Evolutionary conservation across 1,140 invertebrate species (phyloP).

Genomic region (Diabrotica virgifera): DNA sequence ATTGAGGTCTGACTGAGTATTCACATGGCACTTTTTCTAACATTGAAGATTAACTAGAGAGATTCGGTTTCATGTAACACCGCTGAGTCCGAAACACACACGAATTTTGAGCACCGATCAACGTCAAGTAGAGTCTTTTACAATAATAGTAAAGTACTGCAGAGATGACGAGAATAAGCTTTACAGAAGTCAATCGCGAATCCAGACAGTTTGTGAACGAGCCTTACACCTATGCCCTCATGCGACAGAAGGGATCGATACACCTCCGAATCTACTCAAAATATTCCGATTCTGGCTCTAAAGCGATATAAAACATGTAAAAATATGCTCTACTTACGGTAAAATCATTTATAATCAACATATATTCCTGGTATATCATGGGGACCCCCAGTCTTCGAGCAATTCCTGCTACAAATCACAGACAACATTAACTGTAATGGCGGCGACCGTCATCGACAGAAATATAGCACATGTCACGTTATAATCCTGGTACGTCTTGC

Average conservation of each 20-base stretch:
- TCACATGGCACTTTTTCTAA: slow-evolving; percentile 40
- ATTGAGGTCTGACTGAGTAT: slow-evolving; percentile 38
- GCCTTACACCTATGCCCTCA: slow-evolving; percentile 40
- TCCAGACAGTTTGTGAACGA: slow-evolving; percentile 36
- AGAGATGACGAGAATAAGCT: slow-evolving; percentile 30
- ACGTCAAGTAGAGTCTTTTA: slow-evolving; percentile 24
- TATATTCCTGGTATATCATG: slow-evolving; percentile 47
- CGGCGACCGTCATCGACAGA: background rate
- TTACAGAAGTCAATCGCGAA: slow-evolving; percentile 28
- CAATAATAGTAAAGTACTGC: slow-evolving; percentile 31
- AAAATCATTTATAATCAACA: slow-evolving; percentile 44
- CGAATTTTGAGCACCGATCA: slow-evolving; percentile 24
- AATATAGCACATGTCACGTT: background rate
- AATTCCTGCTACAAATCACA: slow-evolving; percentile 33
- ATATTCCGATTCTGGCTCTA: slow-evolving; percentile 23
- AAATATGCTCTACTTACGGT: slow-evolving; percentile 42
- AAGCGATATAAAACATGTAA: background rate
- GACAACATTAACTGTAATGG: slow-evolving; percentile 15
- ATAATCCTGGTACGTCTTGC: slow-evolving; percentile 8
- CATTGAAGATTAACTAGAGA: slow-evolving; percentile 33
- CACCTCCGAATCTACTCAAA: slow-evolving; percentile 43
- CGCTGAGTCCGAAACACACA: slow-evolving; percentile 22
- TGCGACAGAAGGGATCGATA: slow-evolving; percentile 47
- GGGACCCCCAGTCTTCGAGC: slow-evolving; percentile 46
- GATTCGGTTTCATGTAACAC: slow-evolving; percentile 34